Evolutionary conservation across 2,888 invertebrate species (phyloP).

Genomic region (Pseudococcus viburni): DNA sequence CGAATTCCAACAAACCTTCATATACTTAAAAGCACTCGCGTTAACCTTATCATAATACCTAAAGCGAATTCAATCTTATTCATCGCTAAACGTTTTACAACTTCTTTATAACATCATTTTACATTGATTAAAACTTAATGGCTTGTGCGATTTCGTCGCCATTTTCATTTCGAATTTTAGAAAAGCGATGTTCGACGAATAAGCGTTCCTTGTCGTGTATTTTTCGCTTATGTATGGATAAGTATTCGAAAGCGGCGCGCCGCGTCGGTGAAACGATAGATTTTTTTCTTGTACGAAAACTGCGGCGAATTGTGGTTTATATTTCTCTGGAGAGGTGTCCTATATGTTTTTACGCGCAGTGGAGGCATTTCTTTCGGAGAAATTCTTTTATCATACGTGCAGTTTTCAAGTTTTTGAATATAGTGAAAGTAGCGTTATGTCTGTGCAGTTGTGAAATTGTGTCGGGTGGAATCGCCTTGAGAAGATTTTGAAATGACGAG

Average conservation of each 20-base stretch:
- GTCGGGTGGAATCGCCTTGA: neutral
- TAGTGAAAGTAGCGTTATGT: neutral
- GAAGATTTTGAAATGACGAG: neutral
- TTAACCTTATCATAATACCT: conserved; percentile 54
- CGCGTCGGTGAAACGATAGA: neutral
- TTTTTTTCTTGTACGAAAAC: neutral
- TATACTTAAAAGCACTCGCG: conserved; percentile 42
- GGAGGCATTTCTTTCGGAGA: neutral
- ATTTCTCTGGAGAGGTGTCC: conserved; percentile 20
- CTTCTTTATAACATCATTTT: conserved; percentile 32
- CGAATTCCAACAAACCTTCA: conserved; percentile 30
- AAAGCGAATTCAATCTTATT: conserved; percentile 41
- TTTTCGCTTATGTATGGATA: neutral
- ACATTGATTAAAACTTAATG: conserved; percentile 32
- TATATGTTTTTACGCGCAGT: conserved; percentile 3
- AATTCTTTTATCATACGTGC: neutral
- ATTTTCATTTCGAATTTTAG: conserved; percentile 10
- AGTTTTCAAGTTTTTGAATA: neutral
- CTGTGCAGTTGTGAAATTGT: neutral
- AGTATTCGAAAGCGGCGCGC: neutral
- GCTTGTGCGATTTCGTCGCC: conserved; percentile 17
- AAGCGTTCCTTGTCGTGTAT: neutral
- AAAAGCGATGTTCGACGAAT: neutral
- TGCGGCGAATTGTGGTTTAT: conserved; percentile 1
- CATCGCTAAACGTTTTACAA: conserved; percentile 41